Evolutionary conservation across 2,113 vertebrate genomes (phyloP).

Genomic region (Carlito syrichta): DNA sequence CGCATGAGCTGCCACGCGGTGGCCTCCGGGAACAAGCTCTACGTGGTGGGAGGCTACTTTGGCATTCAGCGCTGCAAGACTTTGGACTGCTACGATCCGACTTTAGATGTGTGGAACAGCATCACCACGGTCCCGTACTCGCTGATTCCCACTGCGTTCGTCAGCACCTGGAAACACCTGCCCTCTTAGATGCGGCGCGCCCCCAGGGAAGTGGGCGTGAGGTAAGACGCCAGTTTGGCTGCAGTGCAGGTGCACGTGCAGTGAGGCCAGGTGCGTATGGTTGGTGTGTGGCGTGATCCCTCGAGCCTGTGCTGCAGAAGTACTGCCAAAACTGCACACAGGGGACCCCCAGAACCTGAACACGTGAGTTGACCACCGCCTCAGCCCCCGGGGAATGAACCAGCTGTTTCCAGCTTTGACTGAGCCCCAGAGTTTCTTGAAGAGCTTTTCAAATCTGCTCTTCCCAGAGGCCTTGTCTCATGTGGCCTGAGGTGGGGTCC

Average conservation of each 20-base stretch:
- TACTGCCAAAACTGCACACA: not conserved
- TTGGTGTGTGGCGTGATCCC: not conserved
- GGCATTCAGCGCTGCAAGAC: slow-evolving; percentile 90
- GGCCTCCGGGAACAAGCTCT: slow-evolving; percentile 89
- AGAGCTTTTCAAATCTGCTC: not conserved
- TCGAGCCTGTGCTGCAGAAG: not conserved
- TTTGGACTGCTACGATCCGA: slow-evolving; percentile 87
- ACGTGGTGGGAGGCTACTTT: slow-evolving; percentile 88
- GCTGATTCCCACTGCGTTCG: slow-evolving; percentile 86
- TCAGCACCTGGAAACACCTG: slow-evolving; percentile 90
- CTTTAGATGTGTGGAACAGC: slow-evolving; percentile 87
- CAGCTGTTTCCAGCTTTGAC: not conserved
- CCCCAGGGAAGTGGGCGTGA: slow-evolving; percentile 50
- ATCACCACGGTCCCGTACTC: slow-evolving; percentile 89
- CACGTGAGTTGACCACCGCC: not conserved
- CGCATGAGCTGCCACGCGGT: slow-evolving; percentile 89
- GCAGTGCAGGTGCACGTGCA: not conserved
- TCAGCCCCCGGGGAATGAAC: not conserved
- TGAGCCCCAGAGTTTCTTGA: not conserved
- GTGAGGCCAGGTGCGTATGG: not conserved
- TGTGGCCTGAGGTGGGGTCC: not conserved
- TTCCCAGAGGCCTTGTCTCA: not conserved
- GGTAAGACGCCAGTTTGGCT: slow-evolving; percentile 75
- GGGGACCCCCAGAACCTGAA: not conserved
- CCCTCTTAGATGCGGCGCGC: slow-evolving; percentile 79